Evolutionary conservation across 2,888 invertebrate species (phyloP).

Genomic region (Enchytraeus crypticus): DNA sequence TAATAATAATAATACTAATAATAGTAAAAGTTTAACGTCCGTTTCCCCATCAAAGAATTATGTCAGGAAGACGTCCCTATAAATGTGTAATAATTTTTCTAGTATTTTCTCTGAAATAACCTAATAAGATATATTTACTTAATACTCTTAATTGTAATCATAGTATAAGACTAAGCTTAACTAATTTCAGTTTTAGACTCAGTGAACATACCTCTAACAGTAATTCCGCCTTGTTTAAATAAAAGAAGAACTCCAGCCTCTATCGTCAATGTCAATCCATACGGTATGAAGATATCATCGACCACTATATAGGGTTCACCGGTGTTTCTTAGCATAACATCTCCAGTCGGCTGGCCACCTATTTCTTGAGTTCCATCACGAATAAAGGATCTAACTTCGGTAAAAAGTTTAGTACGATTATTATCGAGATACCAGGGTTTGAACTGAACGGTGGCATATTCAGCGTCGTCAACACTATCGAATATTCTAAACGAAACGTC

Average conservation of each 20-base stretch:
- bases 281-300: conserved; percentile 10
- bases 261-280: conserved; percentile 10
- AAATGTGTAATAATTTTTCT: background rate
- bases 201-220: background rate
- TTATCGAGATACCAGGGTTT: conserved; percentile 6
- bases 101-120: background rate
- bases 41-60: no score
- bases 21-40: no score
- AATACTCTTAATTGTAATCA: background rate
- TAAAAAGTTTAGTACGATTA: background rate
- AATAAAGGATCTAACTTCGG: background rate
- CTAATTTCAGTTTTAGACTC: background rate
- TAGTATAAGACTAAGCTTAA: background rate
- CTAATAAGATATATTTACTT: background rate
- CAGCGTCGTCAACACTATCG: background rate
- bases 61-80: background rate
- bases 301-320: conserved; percentile 7
- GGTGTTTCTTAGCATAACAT: background rate
- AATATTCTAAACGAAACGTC: background rate
- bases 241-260: conserved; percentile 9
- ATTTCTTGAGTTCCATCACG: conserved; percentile 3
- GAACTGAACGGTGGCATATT: background rate
- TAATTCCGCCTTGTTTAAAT: conserved; percentile 13
- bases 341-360: conserved; percentile 6
- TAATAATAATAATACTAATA: no score